phyloP scores from a whole-genome alignment of 2,888 invertebrate species.

The Papilio demoleus region DNA sequence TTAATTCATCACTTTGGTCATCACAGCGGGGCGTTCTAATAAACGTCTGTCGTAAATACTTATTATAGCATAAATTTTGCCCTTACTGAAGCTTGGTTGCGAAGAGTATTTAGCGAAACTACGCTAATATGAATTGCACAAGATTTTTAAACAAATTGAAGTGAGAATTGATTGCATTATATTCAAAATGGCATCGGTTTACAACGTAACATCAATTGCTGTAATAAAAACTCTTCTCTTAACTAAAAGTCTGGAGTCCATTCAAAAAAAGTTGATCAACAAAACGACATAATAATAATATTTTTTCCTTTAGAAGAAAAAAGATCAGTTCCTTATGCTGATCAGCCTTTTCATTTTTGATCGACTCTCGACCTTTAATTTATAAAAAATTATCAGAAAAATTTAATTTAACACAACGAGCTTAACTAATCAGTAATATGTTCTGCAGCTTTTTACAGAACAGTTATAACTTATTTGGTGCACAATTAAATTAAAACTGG shows the following conservation, averaged over 20 bases:
- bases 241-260: too few species aligned
- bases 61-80: slow-evolving; percentile 19
- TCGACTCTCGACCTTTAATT: neutral
- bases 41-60: slow-evolving; percentile 30
- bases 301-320: neutral
- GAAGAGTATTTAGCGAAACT: neutral
- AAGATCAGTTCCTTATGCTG: too few species aligned
- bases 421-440: neutral
- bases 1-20: neutral
- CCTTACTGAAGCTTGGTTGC: neutral
- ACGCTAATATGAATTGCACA: slow-evolving; percentile 12
- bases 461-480: neutral
- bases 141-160: slow-evolving; percentile 10
- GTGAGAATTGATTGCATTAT: slow-evolving; percentile 5
- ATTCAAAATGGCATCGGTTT: neutral
- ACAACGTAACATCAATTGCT: neutral
- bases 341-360: neutral
- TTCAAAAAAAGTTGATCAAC: too few species aligned
- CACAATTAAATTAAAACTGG: neutral
- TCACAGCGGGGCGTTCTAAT: slow-evolving; percentile 13
- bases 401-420: neutral
- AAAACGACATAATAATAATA: too few species aligned
- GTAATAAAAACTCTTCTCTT: neutral
- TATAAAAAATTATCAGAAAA: neutral
- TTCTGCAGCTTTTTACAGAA: neutral